Percentiles rank a stretch among this genome's conserved stretches.
phyloP scores from a whole-genome alignment of 2,888 invertebrate genomes.

The Copidosoma aretas region DNA sequence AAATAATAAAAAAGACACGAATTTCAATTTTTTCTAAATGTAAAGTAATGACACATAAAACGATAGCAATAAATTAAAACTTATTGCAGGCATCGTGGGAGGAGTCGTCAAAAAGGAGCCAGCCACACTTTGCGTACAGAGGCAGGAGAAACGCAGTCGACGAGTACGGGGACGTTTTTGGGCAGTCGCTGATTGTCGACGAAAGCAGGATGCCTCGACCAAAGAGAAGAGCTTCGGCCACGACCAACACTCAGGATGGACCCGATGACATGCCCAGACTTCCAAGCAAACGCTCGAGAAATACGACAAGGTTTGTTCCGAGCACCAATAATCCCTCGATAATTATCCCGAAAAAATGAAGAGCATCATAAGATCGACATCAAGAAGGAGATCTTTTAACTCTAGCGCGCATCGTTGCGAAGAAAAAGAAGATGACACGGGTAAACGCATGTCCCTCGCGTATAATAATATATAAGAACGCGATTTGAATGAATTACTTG shows the following conservation, averaged over 20 bases:
- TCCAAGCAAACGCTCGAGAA: constrained; percentile 59
- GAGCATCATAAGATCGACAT: neutral
- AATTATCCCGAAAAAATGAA: too few relatives aligned
- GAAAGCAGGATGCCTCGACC: constrained; percentile 62
- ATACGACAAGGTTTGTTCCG: constrained; percentile 52
- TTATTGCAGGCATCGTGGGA: constrained; percentile 45
- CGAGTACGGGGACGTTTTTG: neutral
- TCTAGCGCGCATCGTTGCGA: neutral
- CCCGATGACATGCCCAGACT: constrained; percentile 58
- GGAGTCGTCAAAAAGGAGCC: constrained; percentile 37
- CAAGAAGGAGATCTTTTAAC: neutral
- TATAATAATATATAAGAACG: too few relatives aligned
- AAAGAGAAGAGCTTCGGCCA: constrained; percentile 62
- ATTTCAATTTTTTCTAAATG: neutral
- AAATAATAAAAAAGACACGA: neutral
- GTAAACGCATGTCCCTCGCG: neutral
- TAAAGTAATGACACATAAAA: neutral
- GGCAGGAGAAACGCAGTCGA: constrained; percentile 14
- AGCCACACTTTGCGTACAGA: constrained; percentile 19
- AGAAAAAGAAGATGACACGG: neutral
- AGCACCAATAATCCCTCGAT: neutral
- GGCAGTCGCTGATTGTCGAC: constrained; percentile 45
- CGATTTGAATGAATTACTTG: constrained; percentile 27
- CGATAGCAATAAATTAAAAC: neutral
- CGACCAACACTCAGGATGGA: constrained; percentile 57